phyloP scores from a whole-genome alignment of 2,797 vertebrate genomes.

The Picus viridis region DNA sequence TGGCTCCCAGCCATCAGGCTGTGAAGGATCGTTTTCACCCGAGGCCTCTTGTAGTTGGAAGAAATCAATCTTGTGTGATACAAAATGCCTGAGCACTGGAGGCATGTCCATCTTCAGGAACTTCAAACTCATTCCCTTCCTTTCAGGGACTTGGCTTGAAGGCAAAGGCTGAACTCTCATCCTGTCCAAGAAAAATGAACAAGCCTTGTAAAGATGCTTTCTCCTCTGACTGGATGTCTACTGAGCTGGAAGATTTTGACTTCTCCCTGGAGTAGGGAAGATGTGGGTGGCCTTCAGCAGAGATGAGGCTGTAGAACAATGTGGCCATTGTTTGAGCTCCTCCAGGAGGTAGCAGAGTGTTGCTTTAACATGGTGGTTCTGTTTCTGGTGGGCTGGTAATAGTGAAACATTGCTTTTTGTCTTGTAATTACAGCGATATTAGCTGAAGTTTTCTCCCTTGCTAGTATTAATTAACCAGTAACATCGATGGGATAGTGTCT shows the following conservation, averaged over 20 bases:
- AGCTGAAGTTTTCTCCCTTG: neutral
- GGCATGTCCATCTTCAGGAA: conserved; percentile 54
- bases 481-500: neutral
- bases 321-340: conserved; percentile 46
- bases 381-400: conserved; percentile 18
- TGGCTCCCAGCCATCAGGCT: conserved; percentile 55
- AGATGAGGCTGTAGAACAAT: conserved; percentile 55
- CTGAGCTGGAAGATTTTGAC: conserved; percentile 52
- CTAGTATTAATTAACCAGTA: neutral
- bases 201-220: conserved; percentile 62
- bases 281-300: conserved; percentile 67
- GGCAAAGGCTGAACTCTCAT: conserved; percentile 42
- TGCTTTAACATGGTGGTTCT: conserved; percentile 13
- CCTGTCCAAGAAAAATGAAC: conserved; percentile 59
- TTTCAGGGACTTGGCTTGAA: conserved; percentile 51
- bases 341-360: conserved; percentile 40
- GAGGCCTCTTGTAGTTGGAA: conserved; percentile 50
- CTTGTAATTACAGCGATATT: neutral
- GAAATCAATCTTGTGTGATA: conserved; percentile 58
- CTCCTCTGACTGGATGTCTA: conserved; percentile 24
- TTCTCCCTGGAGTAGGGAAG: conserved; percentile 46
- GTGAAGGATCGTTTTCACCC: conserved; percentile 58
- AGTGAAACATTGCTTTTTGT: conserved; percentile 28
- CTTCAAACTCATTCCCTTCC: conserved; percentile 43
- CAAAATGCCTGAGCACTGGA: conserved; percentile 13